Percentiles rank a stretch among this genome's conserved stretches.
Evolutionary conservation across 1,140 invertebrate species (phyloP).

Genomic region (Tetranychus cinnabarinus): DNA sequence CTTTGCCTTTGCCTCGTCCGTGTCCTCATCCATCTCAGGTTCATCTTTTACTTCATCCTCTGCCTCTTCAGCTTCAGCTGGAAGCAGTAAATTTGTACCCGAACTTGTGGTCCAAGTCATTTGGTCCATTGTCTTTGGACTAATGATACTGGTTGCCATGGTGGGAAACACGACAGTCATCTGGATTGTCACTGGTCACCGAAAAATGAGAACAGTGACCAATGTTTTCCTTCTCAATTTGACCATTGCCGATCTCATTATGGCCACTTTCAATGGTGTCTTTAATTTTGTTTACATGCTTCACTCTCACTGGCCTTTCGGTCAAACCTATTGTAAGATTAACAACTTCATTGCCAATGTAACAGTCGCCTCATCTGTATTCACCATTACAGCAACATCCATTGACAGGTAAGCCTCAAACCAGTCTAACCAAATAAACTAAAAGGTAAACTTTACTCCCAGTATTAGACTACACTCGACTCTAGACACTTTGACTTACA

Average conservation of each 20-base stretch:
- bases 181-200: conserved; percentile 62
- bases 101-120: conserved; percentile 1
- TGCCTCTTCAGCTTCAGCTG: background rate
- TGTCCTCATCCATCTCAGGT: no score
- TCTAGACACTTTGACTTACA: no score
- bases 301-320: conserved; percentile 77
- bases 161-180: conserved; percentile 62
- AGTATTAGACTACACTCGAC: no score
- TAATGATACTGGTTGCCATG: conserved; percentile 49
- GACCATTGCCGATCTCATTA: conserved; percentile 69
- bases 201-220: conserved; percentile 52
- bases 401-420: conserved; percentile 51
- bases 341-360: conserved; percentile 71
- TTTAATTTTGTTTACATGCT: conserved; percentile 87
- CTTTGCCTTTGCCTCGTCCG: no score
- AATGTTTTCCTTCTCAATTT: conserved; percentile 87
- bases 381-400: conserved; percentile 77
- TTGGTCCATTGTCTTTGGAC: conserved; percentile 12
- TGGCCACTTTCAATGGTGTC: conserved; percentile 70
- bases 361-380: conserved; percentile 67
- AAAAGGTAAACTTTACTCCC: no score
- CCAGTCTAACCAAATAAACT: no score
- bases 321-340: conserved; percentile 52
- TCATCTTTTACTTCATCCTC: no score
- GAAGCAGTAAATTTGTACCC: background rate